Evolutionary conservation across 2,797 vertebrate species (phyloP).

Genomic region (Argya squamiceps): DNA sequence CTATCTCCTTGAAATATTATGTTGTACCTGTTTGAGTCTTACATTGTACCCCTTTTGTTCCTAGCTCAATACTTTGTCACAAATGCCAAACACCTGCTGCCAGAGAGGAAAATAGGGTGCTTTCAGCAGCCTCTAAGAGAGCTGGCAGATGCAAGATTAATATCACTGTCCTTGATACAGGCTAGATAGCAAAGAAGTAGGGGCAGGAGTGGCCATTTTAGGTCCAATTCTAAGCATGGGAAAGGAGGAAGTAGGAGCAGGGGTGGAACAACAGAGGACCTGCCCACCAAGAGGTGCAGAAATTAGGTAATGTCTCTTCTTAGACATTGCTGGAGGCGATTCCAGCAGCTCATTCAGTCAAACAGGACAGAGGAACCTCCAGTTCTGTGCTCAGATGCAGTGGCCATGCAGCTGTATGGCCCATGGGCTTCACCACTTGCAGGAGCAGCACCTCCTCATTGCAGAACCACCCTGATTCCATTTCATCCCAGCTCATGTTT

Average conservation of each 20-base stretch:
- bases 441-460: not conserved
- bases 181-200: not conserved
- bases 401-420: not conserved
- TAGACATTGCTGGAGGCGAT: not conserved
- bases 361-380: not conserved
- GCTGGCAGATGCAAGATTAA: not conserved
- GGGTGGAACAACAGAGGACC: not conserved
- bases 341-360: not conserved
- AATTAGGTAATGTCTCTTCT: not conserved
- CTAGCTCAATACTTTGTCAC: not conserved
- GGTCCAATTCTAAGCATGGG: not conserved
- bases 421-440: not conserved
- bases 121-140: not conserved
- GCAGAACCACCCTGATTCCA: not conserved
- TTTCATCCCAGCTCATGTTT: not conserved
- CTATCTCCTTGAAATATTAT: not conserved
- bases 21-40: not conserved
- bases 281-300: not conserved
- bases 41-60: not conserved
- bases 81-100: not conserved
- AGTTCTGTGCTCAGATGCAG: not conserved
- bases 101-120: not conserved
- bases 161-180: not conserved
- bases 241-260: not conserved
- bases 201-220: not conserved